A percentile compares a stretch with the other conserved stretches of the same genome.
Conservation (phyloP, 1,140 invertebrate species). For the Hycleus phaleratus region DNA sequence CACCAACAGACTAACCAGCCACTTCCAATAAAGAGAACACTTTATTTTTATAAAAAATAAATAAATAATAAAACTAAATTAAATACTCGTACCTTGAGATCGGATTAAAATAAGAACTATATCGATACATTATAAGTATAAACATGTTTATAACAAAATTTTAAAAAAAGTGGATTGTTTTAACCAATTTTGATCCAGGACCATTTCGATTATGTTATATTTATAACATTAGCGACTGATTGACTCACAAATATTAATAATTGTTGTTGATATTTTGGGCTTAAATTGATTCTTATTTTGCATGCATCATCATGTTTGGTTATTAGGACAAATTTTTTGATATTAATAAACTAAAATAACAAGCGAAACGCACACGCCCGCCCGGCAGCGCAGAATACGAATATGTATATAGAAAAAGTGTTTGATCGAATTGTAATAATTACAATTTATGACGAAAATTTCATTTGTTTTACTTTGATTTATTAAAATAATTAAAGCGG, state of each 20-base stretch:
- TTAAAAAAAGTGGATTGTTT: slow-evolving; percentile 12
- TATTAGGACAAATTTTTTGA: background rate
- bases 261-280: background rate
- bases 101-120: slow-evolving; percentile 23
- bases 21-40: slow-evolving; percentile 30
- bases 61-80: too few species aligned
- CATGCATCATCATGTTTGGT: slow-evolving; percentile 8
- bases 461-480: slow-evolving; percentile 23
- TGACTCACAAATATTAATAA: too few species aligned
- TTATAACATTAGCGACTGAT: background rate
- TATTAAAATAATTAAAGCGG: background rate
- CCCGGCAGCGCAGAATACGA: slow-evolving; percentile 30
- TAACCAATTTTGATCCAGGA: slow-evolving; percentile 10
- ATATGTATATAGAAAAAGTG: slow-evolving; percentile 35
- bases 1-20: slow-evolving; percentile 34
- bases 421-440: slow-evolving; percentile 36
- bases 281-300: background rate
- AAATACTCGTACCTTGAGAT: slow-evolving; percentile 28
- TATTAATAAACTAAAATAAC: background rate
- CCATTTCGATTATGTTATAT: slow-evolving; percentile 10
- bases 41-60: slow-evolving; percentile 30
- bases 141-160: slow-evolving; percentile 11
- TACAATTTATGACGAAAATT: slow-evolving; percentile 31
- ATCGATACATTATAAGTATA: slow-evolving; percentile 19
- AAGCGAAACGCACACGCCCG: slow-evolving; percentile 30